A percentile compares a stretch with the other conserved stretches of the same genome.
Evolutionary conservation across 2,888 invertebrate species (phyloP).

Genomic region (Lasioglossum oenotherae): DNA sequence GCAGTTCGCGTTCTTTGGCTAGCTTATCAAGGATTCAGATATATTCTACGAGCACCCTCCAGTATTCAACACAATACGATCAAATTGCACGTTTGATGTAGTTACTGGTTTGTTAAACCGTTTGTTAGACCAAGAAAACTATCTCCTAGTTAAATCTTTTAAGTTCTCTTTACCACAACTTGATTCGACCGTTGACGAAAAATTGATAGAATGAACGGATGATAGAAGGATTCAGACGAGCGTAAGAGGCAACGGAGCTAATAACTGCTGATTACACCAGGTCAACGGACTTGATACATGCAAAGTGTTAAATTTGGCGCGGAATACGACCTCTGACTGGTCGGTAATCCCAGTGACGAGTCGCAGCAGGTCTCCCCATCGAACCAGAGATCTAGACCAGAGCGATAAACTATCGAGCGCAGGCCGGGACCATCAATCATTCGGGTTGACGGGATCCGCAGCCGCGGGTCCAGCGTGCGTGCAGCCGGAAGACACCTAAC

Average conservation of each 20-base stretch:
- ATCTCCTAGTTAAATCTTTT: background rate
- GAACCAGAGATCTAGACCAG: background rate
- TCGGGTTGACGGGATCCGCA: background rate
- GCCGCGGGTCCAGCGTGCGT: conserved; percentile 8
- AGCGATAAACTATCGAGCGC: conserved; percentile 46
- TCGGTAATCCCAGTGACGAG: background rate
- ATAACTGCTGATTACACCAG: background rate
- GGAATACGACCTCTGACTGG: background rate
- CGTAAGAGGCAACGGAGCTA: background rate
- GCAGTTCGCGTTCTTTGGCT: no score
- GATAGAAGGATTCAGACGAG: background rate
- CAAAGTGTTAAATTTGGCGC: background rate
- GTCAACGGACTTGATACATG: background rate
- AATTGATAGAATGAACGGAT: background rate
- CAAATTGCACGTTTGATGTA: background rate
- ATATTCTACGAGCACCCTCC: no score
- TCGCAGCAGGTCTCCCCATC: background rate
- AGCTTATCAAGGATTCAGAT: no score
- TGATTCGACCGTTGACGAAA: background rate
- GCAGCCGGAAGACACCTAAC: conserved; percentile 37
- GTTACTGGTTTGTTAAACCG: no score
- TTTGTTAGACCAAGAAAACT: no score
- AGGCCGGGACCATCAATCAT: conserved; percentile 45
- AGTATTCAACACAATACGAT: background rate
- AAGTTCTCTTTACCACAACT: background rate